These are phyloP conservation scores for Leucania comma DNA, from an alignment of 2,888 invertebrate species.

Conservation along the genomic window DNA sequence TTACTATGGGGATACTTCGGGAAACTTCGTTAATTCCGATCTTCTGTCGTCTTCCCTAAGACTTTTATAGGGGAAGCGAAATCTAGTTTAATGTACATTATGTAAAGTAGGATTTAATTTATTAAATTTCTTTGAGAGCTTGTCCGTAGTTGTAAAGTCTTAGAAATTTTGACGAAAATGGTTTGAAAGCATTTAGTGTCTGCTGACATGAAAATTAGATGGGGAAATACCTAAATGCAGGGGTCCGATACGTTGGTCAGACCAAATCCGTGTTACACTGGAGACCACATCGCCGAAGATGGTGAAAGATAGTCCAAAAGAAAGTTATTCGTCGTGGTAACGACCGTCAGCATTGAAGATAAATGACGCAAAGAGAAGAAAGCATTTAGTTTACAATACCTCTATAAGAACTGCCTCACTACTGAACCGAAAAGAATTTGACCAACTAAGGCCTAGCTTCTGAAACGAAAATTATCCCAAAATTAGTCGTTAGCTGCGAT, in stretches of 20 bases:
- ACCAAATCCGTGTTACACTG: no score
- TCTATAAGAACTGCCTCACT: no score
- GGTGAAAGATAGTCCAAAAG: no score
- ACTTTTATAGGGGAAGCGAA: slow-evolving; percentile 15
- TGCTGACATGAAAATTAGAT: no score
- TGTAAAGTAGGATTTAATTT: slow-evolving; percentile 19
- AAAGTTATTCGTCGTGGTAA: no score
- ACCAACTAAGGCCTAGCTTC: not conserved
- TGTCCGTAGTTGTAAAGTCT: not conserved
- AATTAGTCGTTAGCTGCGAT: not conserved
- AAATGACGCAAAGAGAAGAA: no score
- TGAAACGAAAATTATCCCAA: not conserved
- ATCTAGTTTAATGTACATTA: slow-evolving; percentile 25
- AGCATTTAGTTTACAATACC: no score
- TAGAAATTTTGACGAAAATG: not conserved
- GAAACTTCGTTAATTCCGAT: slow-evolving; percentile 40
- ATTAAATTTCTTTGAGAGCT: slow-evolving; percentile 8
- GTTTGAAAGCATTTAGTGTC: not conserved
- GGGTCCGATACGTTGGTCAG: no score
- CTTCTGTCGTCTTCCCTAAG: slow-evolving; percentile 13
- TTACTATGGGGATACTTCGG: slow-evolving; percentile 39
- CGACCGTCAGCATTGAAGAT: no score
- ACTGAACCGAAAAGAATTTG: not conserved
- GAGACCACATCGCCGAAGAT: no score
- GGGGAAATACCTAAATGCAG: no score